Base-by-base conservation (phyloP, 2,888 invertebrate species). In the Cheilosia grossa region DNA sequence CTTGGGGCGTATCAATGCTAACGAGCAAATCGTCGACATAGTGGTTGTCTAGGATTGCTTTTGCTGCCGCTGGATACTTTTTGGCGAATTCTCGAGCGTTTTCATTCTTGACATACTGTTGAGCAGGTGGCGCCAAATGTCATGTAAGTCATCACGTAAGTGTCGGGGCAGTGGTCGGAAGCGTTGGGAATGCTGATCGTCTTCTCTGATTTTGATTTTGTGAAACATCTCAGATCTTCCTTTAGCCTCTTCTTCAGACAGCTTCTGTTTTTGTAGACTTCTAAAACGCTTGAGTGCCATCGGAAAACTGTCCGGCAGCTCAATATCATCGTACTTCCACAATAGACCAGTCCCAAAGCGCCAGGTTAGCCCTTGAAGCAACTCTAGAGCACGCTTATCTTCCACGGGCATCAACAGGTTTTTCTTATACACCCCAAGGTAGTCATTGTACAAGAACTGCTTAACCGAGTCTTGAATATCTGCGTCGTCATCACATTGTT, bases 141-240 rank as follows among this genome's bases (percentile, higher is more conserved):
- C 54, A 64, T 64, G 5, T 64, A 54, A 3, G 47, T 64, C 74
- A 64, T 74, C 7, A 53, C 47, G 37, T 44, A 74, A 2, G 24
- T 54, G 6, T 64, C 44, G 21, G 44, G 61, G 5, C 9, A n/a
- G 15, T 54, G 9, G 2, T 27, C 30, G 4, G 9, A 74, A 74
- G 0, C 63, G 56, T n/a, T 75, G 58, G 40, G 58, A 47, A 19
- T 66, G 19, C 21, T 58, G 64, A 33, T 73, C 63, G 17, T 66
- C 49, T 7, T n/a, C 30, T 53, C 75, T 44, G 5, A 77, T 59
- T 30, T 42, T 33, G 13, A 77, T 53, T 19, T 61, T 44, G 17
- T 54, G 61, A 19, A 77, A 61, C 54, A 69, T 77, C n/a, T 69
- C 37, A 37, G 37, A 37, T 13, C n/a, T 59, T 72, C 59, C 40